Evolutionary conservation across 1,140 invertebrate species (phyloP).

Genomic region (Leptoteleia sp.): DNA sequence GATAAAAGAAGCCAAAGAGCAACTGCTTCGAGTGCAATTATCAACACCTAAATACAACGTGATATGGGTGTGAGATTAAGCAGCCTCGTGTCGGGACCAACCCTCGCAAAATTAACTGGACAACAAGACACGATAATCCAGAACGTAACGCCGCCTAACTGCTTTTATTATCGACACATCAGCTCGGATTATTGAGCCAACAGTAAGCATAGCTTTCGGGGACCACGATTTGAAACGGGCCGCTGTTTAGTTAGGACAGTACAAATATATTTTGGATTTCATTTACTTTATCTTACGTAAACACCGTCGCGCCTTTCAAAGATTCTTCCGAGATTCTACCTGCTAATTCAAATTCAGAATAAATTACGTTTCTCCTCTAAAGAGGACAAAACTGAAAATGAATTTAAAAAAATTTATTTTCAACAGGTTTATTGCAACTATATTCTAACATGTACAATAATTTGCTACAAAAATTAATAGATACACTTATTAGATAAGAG

Average conservation of each 20-base stretch:
- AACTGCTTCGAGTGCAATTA: slow-evolving; percentile 44
- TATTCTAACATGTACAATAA: no score
- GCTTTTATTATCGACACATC: slow-evolving; percentile 56
- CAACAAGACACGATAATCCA: slow-evolving; percentile 51
- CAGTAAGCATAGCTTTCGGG: slow-evolving; percentile 28
- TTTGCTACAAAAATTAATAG: no score
- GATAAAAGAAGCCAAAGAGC: slow-evolving; percentile 20
- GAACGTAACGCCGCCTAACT: slow-evolving; percentile 28
- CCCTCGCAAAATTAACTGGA: slow-evolving; percentile 54
- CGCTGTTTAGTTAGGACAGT: slow-evolving; percentile 75
- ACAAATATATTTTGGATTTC: slow-evolving; percentile 76
- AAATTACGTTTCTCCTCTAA: slow-evolving; percentile 27
- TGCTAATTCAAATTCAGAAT: slow-evolving; percentile 52
- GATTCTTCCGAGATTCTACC: slow-evolving; percentile 22
- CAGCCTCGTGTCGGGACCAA: slow-evolving; percentile 27
- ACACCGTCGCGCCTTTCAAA: slow-evolving; percentile 49
- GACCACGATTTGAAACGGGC: slow-evolving; percentile 51
- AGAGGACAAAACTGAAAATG: no score
- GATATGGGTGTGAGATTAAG: slow-evolving; percentile 25
- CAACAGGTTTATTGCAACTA: no score
- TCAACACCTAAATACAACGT: slow-evolving; percentile 49
- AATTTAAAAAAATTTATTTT: no score
- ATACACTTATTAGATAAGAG: no score
- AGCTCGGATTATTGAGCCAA: slow-evolving; percentile 46
- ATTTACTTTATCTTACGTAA: slow-evolving; percentile 71